A percentile compares a stretch with the other conserved stretches of the same genome.
These are phyloP conservation scores for Scotopteryx bipunctaria DNA, from an alignment of 2,888 invertebrate genomes.

Conservation along the genomic window DNA sequence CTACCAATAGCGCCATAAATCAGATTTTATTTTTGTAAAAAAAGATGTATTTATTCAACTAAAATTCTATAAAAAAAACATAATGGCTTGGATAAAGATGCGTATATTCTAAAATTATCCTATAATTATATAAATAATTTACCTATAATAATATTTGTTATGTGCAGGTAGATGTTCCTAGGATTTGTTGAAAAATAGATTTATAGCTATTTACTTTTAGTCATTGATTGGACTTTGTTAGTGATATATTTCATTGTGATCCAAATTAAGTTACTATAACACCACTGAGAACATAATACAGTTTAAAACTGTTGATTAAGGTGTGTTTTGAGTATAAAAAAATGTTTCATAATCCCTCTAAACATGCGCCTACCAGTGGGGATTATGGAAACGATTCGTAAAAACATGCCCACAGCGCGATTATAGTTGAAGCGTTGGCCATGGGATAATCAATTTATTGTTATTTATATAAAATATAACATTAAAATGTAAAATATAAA, in stretches of 20 bases:
- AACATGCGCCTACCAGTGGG: too few species aligned
- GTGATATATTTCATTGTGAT: slow-evolving; percentile 17
- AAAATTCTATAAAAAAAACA: slow-evolving; percentile 17
- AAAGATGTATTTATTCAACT: neutral
- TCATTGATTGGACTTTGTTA: slow-evolving; percentile 4
- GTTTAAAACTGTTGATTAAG: too few species aligned
- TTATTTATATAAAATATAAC: too few species aligned
- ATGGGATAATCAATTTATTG: too few species aligned
- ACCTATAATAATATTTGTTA: neutral
- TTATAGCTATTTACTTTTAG: slow-evolving; percentile 12
- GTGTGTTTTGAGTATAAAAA: too few species aligned
- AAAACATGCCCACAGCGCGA: too few species aligned
- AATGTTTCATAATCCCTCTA: too few species aligned
- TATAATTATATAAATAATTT: neutral
- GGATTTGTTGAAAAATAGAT: slow-evolving; percentile 1
- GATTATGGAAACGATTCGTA: too few species aligned
- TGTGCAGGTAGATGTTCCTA: slow-evolving; percentile 17
- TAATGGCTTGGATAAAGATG: slow-evolving; percentile 6
- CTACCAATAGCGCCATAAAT: slow-evolving; percentile 5
- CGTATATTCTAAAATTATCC: slow-evolving; percentile 8
- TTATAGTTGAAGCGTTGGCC: too few species aligned
- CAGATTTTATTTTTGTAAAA: slow-evolving; percentile 19
- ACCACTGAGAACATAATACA: slow-evolving; percentile 12
- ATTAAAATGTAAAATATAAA: too few species aligned
- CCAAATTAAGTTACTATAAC: slow-evolving; percentile 5